phyloP scores from a whole-genome alignment of 2,113 vertebrate species.

The Apteryx owenii region DNA sequence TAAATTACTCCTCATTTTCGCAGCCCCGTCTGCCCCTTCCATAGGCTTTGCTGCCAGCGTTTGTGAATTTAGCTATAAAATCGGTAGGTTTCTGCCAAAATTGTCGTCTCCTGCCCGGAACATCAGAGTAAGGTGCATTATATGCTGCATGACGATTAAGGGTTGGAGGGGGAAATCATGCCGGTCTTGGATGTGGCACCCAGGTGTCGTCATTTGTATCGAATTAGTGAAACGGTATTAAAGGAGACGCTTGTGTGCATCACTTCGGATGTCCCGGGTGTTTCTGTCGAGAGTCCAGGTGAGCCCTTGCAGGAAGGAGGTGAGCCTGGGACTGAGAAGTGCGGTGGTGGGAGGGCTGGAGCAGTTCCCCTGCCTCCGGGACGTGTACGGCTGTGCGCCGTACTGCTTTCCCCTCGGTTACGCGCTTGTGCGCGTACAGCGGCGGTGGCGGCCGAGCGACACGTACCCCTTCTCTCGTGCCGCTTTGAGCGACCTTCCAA shows the following conservation, averaged over 20 bases:
- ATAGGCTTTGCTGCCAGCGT: constrained; percentile 69
- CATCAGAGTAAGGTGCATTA: constrained; percentile 53
- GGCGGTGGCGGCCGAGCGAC: not conserved
- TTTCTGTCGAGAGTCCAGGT: not conserved
- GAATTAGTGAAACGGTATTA: constrained; percentile 24
- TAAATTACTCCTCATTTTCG: constrained; percentile 81
- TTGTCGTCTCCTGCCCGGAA: constrained; percentile 76
- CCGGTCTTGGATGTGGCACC: not conserved
- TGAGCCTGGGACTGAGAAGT: not conserved
- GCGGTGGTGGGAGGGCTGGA: not conserved
- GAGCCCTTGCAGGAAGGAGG: not conserved
- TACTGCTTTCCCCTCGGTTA: not conserved
- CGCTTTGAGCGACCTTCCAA: not conserved
- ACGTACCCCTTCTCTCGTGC: not conserved
- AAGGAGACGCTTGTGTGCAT: not conserved
- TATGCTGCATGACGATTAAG: constrained; percentile 61
- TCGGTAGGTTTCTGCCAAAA: constrained; percentile 67
- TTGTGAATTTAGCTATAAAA: constrained; percentile 75
- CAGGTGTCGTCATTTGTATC: constrained; percentile 56
- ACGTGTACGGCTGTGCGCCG: accelerated
- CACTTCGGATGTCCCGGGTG: not conserved
- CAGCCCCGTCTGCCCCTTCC: constrained; percentile 65
- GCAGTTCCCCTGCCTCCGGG: not conserved
- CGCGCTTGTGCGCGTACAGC: accelerated
- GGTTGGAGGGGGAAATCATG: not conserved